Percentiles rank a stretch among this genome's conserved stretches.
Conservation (phyloP, 2,797 vertebrate genomes). For the Xenops minutus region DNA sequence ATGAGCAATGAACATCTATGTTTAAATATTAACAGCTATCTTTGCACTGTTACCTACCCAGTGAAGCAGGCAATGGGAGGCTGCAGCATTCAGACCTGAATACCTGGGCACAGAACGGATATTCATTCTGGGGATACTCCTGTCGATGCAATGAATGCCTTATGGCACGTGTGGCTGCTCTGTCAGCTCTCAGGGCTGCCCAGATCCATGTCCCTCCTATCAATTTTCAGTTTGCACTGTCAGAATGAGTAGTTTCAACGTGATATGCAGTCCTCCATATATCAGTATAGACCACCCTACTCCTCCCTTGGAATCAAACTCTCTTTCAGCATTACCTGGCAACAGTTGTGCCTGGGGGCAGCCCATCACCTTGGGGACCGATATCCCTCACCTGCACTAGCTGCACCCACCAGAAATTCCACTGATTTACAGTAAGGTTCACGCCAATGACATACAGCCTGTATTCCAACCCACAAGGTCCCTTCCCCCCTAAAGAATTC, state of each 20-base stretch:
- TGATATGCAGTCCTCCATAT: background rate
- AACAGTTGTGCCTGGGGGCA: fast-evolving
- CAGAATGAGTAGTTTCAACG: background rate
- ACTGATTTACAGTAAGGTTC: background rate
- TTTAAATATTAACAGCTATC: background rate
- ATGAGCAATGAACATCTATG: background rate
- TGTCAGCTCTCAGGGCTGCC: background rate
- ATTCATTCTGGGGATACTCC: background rate
- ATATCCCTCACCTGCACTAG: background rate
- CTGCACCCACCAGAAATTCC: background rate
- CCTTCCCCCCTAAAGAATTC: background rate
- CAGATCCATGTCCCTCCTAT: background rate
- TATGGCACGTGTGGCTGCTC: fast-evolving
- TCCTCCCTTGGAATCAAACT: background rate
- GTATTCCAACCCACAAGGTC: background rate
- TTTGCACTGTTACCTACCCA: background rate
- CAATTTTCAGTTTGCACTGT: background rate
- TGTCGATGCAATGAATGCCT: background rate
- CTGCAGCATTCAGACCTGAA: background rate
- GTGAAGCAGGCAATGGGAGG: background rate
- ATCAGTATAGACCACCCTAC: background rate
- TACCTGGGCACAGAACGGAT: background rate
- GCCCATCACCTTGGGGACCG: background rate
- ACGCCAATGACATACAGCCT: background rate
- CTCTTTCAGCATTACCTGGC: fast-evolving